Percentiles rank a stretch among this genome's conserved stretches.
These are phyloP conservation scores for Ovibos moschatus DNA, from an alignment of 2,113 vertebrate species.

Conservation along the genomic window DNA sequence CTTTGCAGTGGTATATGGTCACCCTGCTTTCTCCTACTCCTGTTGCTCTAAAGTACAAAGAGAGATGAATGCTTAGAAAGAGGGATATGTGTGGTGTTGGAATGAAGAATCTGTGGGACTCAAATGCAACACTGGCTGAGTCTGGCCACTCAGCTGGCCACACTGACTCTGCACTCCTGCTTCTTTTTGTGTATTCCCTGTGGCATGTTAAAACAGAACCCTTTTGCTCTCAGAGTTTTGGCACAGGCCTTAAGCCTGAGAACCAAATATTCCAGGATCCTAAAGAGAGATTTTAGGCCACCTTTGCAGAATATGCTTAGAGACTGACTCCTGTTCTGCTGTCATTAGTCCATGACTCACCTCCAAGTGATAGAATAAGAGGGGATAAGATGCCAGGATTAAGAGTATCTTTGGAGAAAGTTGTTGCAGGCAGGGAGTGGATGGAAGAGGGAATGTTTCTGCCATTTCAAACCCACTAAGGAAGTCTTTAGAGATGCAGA, in stretches of 20 bases:
- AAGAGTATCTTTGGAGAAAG: not conserved
- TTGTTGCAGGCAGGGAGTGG: not conserved
- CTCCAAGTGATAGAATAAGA: not conserved
- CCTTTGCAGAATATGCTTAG: not conserved
- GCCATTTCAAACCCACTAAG: not conserved
- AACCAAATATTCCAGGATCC: not conserved
- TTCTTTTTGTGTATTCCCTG: not conserved
- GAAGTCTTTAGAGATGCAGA: not conserved
- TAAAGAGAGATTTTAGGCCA: not conserved
- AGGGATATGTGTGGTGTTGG: not conserved
- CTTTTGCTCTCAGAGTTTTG: not conserved
- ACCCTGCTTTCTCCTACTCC: not conserved
- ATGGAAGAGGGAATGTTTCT: not conserved
- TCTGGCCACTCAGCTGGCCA: not conserved
- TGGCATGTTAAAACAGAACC: not conserved
- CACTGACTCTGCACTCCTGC: too few relatives aligned
- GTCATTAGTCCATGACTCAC: not conserved
- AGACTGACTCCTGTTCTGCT: not conserved
- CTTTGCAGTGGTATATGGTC: not conserved
- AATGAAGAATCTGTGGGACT: not conserved
- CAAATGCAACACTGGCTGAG: not conserved
- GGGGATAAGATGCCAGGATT: not conserved
- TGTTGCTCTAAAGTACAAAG: not conserved
- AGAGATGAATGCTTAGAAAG: not conserved
- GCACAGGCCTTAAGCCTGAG: not conserved